Percentiles rank a stretch among this genome's conserved stretches.
Conservation (phyloP, 2,113 vertebrate species). For the Hydropotes inermis region DNA sequence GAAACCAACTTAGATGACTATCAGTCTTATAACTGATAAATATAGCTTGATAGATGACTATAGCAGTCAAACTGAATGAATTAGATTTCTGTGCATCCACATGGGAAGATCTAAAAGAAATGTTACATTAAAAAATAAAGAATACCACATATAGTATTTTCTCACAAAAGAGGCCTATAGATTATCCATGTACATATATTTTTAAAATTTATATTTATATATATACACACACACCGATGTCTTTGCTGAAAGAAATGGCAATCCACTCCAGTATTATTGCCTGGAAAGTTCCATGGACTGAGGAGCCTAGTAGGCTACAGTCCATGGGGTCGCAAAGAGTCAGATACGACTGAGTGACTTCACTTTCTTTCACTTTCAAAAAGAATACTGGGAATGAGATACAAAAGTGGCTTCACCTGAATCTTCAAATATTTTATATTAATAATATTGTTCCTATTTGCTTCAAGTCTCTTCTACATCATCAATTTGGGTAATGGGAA, state of each 20-base stretch:
- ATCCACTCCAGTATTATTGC: no score
- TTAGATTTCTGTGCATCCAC: background rate
- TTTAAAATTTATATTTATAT: background rate
- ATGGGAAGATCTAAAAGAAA: background rate
- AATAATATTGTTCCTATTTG: background rate
- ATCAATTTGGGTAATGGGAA: background rate
- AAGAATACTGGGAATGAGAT: background rate
- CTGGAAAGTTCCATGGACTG: no score
- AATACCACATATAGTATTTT: background rate
- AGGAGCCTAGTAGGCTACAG: no score
- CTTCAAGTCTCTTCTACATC: background rate
- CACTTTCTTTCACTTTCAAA: no score
- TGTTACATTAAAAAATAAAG: background rate
- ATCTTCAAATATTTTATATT: background rate
- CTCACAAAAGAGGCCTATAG: background rate
- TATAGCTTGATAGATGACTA: background rate
- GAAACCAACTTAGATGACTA: background rate
- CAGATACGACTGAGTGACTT: no score
- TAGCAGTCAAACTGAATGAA: background rate
- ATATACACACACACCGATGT: background rate
- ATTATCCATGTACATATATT: background rate
- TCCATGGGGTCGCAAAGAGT: no score
- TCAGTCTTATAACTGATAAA: background rate
- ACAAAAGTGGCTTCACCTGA: background rate
- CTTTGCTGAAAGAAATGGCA: background rate